A percentile compares a stretch with the other conserved stretches of the same genome.
Conservation (phyloP, 1,140 invertebrate genomes). For the Archivesica marissinica region DNA sequence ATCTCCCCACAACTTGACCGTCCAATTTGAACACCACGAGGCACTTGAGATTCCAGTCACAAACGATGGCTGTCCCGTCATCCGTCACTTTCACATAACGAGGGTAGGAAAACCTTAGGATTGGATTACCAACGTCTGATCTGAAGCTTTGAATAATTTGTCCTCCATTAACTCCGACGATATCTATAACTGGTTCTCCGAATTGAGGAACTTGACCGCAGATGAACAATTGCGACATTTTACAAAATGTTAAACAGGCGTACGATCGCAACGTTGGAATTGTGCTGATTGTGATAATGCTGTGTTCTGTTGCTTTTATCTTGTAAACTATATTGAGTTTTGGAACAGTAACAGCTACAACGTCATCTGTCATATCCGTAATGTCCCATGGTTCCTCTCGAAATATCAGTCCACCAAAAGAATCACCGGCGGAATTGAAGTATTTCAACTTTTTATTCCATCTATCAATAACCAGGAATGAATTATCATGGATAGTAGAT, state of each 20-base stretch:
- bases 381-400: conserved; percentile 60
- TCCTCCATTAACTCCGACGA: conserved; percentile 29
- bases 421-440: conserved; percentile 38
- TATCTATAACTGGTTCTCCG: conserved; percentile 52
- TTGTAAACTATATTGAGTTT: conserved; percentile 48
- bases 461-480: conserved; percentile 54
- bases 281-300: conserved; percentile 27
- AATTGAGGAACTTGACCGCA: conserved; percentile 61
- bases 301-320: conserved; percentile 23
- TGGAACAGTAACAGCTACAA: conserved; percentile 54
- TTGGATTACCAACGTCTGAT: not conserved
- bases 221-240: conserved; percentile 11
- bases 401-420: conserved; percentile 43
- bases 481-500: not conserved
- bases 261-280: conserved; percentile 36
- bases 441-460: conserved; percentile 61
- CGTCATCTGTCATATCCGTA: conserved; percentile 20
- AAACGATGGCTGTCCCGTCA: conserved; percentile 47
- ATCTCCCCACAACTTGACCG: conserved; percentile 17
- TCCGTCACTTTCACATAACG: conserved; percentile 38
- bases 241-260: conserved; percentile 27
- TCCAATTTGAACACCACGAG: conserved; percentile 49
- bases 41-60: conserved; percentile 60
- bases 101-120: conserved; percentile 46
- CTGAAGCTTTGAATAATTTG: conserved; percentile 38